Base-by-base conservation (phyloP, 2,113 vertebrate genomes). In the Tricholaema leucomelas region DNA sequence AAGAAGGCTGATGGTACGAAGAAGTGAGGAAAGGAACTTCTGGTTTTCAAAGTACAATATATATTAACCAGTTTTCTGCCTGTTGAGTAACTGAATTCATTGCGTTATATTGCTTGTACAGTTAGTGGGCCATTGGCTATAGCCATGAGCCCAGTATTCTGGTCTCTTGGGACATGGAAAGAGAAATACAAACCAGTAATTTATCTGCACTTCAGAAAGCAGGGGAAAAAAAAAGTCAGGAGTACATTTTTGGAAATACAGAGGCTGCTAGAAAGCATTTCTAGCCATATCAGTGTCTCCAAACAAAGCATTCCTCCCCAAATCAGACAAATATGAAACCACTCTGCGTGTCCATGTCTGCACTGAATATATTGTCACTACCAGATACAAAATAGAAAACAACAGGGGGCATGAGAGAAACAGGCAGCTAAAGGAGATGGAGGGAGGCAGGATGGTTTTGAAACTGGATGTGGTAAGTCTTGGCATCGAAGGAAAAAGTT, bases 401-500 rank as follows among this genome's bases (percentile, higher is more conserved):
- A 1, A 3, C 35, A 36, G 31, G 14, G 12, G 74, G 65, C 48
- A 4, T 31, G 25, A 58, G 77, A 59, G 40, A 79, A 73, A 71
- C 5, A 2, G 13, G 8, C 48, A 63, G 35, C 13, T 50, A 36
- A 54, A 85, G 33, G 70, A 80, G 23, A 36, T 30, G 35, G 12
- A 70, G 35, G 42, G 40, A 91, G 64, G 33, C 50, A 42, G 36
- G 28, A 72, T 66, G 44, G 55, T 84, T 88, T 90, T 50, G 59
- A 81, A 86, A 44, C 50, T 60, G 64, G 17, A 74, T 90, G 67
- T 61, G 71, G 36, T 90, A 64, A 78, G 40, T 73, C 55, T 88
- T 73, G 24, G 55, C n/a, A 31, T 38, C 63, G 81, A 95, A 92
- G 15, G 88, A 70, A 95, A 86, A 81, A 76, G 91, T 87, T 94